Percentiles rank a stretch among this genome's conserved stretches.
These are phyloP conservation scores for Sturnira hondurensis DNA, from an alignment of 2,113 vertebrate genomes.

Conservation along the genomic window DNA sequence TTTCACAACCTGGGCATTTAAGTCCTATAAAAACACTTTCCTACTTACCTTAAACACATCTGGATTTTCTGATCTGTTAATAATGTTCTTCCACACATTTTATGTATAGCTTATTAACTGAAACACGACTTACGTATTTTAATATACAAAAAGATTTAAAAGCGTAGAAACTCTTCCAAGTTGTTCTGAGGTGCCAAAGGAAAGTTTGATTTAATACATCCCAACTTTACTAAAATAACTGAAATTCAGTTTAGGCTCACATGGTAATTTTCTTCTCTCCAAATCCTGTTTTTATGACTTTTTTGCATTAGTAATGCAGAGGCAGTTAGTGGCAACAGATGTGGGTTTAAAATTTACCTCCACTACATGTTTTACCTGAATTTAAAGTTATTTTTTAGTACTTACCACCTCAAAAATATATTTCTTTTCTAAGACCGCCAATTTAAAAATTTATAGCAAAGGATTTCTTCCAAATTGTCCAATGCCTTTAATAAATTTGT, in stretches of 20 bases:
- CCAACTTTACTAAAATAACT: background rate
- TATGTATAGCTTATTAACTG: background rate
- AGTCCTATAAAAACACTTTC: slow-evolving; percentile 12
- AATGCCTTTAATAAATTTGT: background rate
- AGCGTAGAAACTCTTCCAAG: background rate
- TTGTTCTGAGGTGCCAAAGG: background rate
- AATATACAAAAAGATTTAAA: background rate
- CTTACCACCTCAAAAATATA: slow-evolving; percentile 27
- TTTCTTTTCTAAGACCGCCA: background rate
- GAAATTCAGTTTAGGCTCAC: background rate
- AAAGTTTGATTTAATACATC: background rate
- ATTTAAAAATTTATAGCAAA: slow-evolving; percentile 17
- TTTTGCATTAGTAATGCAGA: background rate
- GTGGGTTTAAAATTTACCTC: background rate
- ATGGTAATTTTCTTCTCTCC: background rate
- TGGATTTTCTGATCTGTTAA: slow-evolving; percentile 44
- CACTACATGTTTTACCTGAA: background rate
- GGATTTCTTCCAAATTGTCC: background rate
- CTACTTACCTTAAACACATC: slow-evolving; percentile 65
- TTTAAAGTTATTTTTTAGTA: background rate
- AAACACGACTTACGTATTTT: background rate
- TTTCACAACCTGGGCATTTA: slow-evolving; percentile 6
- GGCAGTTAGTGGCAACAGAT: background rate
- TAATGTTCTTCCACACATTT: slow-evolving; percentile 2
- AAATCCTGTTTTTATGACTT: slow-evolving; percentile 2